These are phyloP conservation scores for Rhinogobio ventralis DNA, from an alignment of 2,797 vertebrate genomes.

Conservation along the genomic window DNA sequence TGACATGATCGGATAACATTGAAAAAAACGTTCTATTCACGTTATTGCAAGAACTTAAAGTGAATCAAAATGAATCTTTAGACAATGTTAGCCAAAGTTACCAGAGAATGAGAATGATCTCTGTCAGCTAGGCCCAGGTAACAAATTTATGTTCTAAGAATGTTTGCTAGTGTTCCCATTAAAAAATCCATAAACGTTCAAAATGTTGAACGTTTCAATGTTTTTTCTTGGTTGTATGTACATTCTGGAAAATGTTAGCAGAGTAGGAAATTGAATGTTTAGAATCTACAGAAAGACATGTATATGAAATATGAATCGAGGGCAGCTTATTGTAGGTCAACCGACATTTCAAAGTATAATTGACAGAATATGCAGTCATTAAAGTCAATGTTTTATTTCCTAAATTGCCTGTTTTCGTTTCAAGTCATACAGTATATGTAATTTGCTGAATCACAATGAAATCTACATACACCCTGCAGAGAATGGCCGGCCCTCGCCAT, in stretches of 20 bases:
- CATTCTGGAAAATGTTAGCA: not conserved
- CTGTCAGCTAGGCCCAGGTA: not conserved
- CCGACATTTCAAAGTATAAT: slow-evolving; percentile 33
- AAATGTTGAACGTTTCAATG: not conserved
- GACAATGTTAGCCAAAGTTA: not conserved
- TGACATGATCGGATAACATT: not conserved
- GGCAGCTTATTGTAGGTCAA: slow-evolving; percentile 34
- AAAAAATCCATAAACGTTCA: not conserved
- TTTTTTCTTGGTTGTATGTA: not conserved
- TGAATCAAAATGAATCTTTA: not conserved
- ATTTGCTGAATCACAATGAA: slow-evolving; percentile 51
- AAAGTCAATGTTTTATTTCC: slow-evolving; percentile 48
- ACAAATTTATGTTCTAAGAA: not conserved
- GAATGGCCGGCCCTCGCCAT: slow-evolving; percentile 38
- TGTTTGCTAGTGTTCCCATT: not conserved
- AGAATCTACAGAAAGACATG: not conserved
- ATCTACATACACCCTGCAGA: slow-evolving; percentile 36
- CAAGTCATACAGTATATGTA: slow-evolving; percentile 30
- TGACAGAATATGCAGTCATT: slow-evolving; percentile 16
- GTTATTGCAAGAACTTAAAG: not conserved
- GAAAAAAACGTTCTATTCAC: not conserved
- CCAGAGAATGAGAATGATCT: not conserved
- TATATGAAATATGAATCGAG: slow-evolving; percentile 13
- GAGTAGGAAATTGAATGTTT: not conserved
- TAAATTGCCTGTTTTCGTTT: slow-evolving; percentile 44